phyloP scores from a whole-genome alignment of 2,797 vertebrate genomes.

The Mormyrus hasselquistii region DNA sequence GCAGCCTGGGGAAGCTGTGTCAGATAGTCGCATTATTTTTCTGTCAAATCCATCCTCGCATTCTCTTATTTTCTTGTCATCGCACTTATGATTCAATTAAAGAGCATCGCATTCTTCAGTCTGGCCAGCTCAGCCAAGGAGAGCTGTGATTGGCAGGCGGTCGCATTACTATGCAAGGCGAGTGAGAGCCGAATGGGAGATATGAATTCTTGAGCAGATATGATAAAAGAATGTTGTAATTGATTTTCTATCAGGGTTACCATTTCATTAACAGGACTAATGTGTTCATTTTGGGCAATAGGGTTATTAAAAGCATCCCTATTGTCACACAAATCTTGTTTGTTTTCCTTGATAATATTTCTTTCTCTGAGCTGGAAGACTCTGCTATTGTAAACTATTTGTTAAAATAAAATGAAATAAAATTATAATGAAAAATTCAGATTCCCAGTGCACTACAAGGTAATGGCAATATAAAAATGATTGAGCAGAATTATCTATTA shows the following conservation, averaged over 20 bases:
- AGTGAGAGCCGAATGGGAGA: slow-evolving; percentile 57
- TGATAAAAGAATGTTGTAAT: slow-evolving; percentile 70
- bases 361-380: background rate
- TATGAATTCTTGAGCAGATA: slow-evolving; percentile 69
- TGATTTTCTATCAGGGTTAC: slow-evolving; percentile 70
- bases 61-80: slow-evolving; percentile 58
- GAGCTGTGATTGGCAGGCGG: slow-evolving; percentile 66
- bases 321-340: slow-evolving; percentile 33
- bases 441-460: background rate
- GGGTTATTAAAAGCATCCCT: slow-evolving; percentile 39
- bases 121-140: slow-evolving; percentile 54
- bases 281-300: slow-evolving; percentile 44
- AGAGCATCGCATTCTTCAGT: slow-evolving; percentile 45
- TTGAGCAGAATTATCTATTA: background rate
- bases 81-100: slow-evolving; percentile 61
- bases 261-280: slow-evolving; percentile 71
- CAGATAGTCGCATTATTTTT: slow-evolving; percentile 54
- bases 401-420: background rate
- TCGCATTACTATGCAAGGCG: slow-evolving; percentile 63
- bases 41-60: slow-evolving; percentile 52
- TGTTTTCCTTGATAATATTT: slow-evolving; percentile 13
- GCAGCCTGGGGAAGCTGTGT: slow-evolving; percentile 38
- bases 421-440: background rate
- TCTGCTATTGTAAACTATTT: background rate
- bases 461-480: background rate